Evolutionary conservation across 1,140 invertebrate species (phyloP).

Genomic region (Trachymyrmex cornetzi): DNA sequence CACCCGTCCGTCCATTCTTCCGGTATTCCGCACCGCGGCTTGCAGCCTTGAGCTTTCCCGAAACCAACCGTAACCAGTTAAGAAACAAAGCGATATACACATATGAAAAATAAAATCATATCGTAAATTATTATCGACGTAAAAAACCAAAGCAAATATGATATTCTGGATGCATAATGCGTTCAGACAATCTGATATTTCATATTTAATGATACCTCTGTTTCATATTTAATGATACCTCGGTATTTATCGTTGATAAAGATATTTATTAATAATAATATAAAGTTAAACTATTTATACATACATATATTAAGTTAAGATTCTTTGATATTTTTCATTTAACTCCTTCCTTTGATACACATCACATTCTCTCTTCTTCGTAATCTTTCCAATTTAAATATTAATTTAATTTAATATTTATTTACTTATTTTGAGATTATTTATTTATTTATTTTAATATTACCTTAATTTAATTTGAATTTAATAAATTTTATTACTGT

Average conservation of each 20-base stretch:
- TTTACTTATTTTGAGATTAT: too few species aligned
- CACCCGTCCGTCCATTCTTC: slow-evolving; percentile 8
- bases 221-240: too few species aligned
- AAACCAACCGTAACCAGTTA: background rate
- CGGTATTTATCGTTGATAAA: slow-evolving; percentile 14
- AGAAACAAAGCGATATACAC: background rate
- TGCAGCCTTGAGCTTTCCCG: background rate
- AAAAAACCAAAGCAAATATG: background rate
- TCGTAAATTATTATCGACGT: background rate
- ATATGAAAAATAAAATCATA: background rate
- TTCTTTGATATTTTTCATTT: background rate
- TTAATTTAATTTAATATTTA: too few species aligned
- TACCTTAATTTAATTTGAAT: too few species aligned
- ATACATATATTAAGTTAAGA: background rate
- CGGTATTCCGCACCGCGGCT: background rate
- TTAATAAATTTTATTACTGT: too few species aligned
- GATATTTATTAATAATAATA: background rate
- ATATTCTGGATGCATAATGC: background rate
- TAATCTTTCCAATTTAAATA: too few species aligned
- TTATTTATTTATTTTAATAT: too few species aligned
- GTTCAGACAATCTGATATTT: slow-evolving; percentile 17
- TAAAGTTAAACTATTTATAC: too few species aligned
- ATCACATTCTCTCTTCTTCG: background rate
- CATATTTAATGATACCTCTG: background rate
- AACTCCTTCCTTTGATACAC: background rate